phyloP scores from a whole-genome alignment of 2,888 invertebrate species.

The Scrobipalpa atriplicella region DNA sequence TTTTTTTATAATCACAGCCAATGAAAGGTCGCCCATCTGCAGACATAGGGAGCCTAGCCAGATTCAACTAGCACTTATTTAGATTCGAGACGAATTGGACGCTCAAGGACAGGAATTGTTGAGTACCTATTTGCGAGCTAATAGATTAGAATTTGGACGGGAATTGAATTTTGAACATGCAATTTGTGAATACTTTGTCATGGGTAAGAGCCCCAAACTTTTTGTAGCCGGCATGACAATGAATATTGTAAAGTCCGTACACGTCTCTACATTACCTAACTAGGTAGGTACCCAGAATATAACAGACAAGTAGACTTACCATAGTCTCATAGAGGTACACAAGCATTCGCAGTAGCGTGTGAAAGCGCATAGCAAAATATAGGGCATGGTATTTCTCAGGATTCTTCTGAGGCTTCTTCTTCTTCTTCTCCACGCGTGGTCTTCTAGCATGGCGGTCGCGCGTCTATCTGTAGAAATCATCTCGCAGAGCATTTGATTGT shows the following conservation, averaged over 20 bases:
- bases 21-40: slow-evolving; percentile 28
- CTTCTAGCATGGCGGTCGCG: background rate
- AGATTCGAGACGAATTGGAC: slow-evolving; percentile 14
- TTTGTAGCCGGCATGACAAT: background rate
- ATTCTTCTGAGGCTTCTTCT: background rate
- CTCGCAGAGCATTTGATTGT: slow-evolving; percentile 43
- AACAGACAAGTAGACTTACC: slow-evolving; percentile 46
- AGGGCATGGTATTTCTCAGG: background rate
- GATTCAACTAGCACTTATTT: slow-evolving; percentile 18
- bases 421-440: background rate
- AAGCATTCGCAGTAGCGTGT: slow-evolving; percentile 52
- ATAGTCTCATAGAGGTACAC: slow-evolving; percentile 34
- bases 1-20: slow-evolving; percentile 30
- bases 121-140: slow-evolving; percentile 1
- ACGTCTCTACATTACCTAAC: background rate
- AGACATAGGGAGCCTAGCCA: slow-evolving; percentile 26
- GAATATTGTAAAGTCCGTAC: background rate
- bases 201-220: background rate
- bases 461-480: slow-evolving; percentile 32
- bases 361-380: slow-evolving; percentile 47
- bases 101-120: slow-evolving; percentile 17
- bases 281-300: no score
- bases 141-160: background rate
- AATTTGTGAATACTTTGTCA: background rate
- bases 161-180: background rate